Base-by-base conservation (phyloP, 2,797 vertebrate species). In the Percopsis omiscomaycus region DNA sequence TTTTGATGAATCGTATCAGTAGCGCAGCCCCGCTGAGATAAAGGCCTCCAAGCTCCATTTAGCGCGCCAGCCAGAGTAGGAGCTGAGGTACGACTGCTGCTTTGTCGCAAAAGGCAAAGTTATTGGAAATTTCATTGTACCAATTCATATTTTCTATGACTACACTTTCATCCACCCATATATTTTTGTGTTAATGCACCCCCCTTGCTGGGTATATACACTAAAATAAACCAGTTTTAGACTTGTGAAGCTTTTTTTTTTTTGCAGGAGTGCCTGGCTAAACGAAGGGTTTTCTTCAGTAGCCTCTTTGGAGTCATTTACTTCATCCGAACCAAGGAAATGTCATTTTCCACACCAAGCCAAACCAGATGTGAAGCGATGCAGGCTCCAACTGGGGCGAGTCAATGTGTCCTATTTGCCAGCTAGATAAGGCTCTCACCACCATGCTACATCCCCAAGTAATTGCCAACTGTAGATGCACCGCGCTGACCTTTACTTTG, bases 401-500 rank as follows among this genome's bases (percentile, higher is more conserved):
- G 67, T 71, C 81, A 84, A 84, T 77, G 67, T 81, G 84, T 80
- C 63, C 59, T 46, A 88, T 86, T 85, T 84, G 66, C 74, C 79
- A 82, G 79, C 78, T 84, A 88, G 86, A 86, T 84, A 86, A 88
- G 76, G 74, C 71, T 69, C 70, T 86, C 48, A 30, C 81, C 27
- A 66, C 68, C 71, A 65, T 78, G 69, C 68, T 51, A 58, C 12
- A 58, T 75, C 77, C 81, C 60, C 66, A 62, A 79, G 84, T 79
- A 79, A 81, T 66, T n/a, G 50, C 1, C 46, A 70, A 73, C 80
- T n/a, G 69, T 52, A 53, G 78, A 79, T 81, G 78, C 79, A 79
- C 72, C 73, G 45, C 12, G 16, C 61, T 89, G 83, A 91, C 90
- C 91, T 90, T 89, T 91, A 77, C 84, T 92, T 92, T 91, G 86